Conservation (phyloP, 2,113 vertebrate genomes). For the Aramus guarauna region DNA sequence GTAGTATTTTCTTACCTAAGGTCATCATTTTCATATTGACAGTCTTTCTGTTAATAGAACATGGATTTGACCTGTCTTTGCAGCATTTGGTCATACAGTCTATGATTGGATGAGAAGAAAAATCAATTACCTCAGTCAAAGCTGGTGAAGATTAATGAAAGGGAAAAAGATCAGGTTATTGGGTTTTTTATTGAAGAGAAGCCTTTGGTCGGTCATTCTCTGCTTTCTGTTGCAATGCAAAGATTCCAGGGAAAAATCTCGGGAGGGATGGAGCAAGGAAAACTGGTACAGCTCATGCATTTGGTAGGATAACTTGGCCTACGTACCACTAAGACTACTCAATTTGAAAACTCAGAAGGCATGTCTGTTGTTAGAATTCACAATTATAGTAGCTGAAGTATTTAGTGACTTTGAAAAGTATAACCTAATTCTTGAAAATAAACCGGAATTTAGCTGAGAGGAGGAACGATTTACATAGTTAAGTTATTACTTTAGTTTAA, state of each 20-base stretch:
- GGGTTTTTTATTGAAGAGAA: not conserved
- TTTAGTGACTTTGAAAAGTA: not conserved
- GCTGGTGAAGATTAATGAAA: not conserved
- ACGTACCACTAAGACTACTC: not conserved
- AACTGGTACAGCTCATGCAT: not conserved
- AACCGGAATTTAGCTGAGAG: not conserved
- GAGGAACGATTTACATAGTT: not conserved
- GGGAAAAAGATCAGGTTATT: not conserved
- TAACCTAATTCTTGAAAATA: not conserved
- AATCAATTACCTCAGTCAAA: not conserved
- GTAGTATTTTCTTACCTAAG: not conserved
- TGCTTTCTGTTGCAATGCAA: not conserved
- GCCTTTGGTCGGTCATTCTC: not conserved
- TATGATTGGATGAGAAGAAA: not conserved
- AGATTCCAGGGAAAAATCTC: not conserved
- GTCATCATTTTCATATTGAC: not conserved
- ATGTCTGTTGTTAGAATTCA: not conserved
- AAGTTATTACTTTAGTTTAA: not conserved
- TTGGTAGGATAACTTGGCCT: not conserved
- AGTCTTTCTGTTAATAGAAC: not conserved
- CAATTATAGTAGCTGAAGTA: not conserved
- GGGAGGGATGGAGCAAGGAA: not conserved
- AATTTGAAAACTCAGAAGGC: not conserved
- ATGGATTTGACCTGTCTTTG: not conserved
- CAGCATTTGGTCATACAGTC: not conserved